phyloP scores from a whole-genome alignment of 2,888 invertebrate genomes.

The Epirrhoe tristata region DNA sequence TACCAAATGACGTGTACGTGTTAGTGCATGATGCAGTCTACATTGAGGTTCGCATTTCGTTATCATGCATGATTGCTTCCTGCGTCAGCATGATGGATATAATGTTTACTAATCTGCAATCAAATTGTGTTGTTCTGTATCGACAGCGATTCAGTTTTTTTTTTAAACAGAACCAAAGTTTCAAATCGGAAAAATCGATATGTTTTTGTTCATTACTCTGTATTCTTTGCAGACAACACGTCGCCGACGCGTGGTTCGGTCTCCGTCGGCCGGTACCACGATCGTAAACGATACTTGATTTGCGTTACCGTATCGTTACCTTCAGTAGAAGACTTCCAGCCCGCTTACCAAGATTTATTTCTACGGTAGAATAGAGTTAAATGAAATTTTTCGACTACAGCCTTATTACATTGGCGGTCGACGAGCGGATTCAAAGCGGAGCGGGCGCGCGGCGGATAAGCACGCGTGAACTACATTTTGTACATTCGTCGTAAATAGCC shows the following conservation, averaged over 20 bases:
- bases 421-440: no score
- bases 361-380: no score
- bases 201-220: conserved; percentile 50
- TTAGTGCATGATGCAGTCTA: not conserved
- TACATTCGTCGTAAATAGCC: no score
- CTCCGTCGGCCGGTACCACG: conserved; percentile 52
- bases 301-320: conserved; percentile 21
- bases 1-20: not conserved
- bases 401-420: no score
- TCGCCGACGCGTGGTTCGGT: conserved; percentile 57
- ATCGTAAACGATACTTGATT: conserved; percentile 24
- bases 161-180: not conserved
- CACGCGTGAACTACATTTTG: no score
- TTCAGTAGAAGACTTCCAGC: not conserved
- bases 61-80: not conserved
- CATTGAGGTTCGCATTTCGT: not conserved
- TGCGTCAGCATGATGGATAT: not conserved
- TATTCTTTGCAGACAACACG: conserved; percentile 56
- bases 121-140: not conserved
- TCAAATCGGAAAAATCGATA: conserved; percentile 3
- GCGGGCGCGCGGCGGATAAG: no score
- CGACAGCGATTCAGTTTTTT: not conserved
- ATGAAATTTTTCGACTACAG: no score
- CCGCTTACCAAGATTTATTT: no score
- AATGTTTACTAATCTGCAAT: not conserved